Evolutionary conservation across 1,140 invertebrate species (phyloP).

Genomic region (Contarinia nasturtii): DNA sequence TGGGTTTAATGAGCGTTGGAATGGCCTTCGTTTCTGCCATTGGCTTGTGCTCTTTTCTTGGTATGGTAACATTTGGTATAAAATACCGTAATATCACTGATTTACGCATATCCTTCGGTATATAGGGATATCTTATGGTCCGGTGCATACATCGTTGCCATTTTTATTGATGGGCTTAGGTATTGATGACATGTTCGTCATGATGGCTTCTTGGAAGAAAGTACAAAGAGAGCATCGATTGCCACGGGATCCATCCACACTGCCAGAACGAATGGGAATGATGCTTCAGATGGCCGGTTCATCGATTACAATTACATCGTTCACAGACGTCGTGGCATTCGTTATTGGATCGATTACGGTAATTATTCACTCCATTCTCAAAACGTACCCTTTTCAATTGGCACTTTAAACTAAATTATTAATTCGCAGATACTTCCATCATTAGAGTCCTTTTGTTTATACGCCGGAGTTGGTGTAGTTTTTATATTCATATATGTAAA

Average conservation of each 20-base stretch:
- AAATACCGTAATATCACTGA: no score
- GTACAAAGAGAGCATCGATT: constrained; percentile 10
- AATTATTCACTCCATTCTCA: constrained; percentile 8
- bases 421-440: constrained; percentile 45
- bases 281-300: constrained; percentile 61
- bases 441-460: constrained; percentile 54
- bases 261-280: constrained; percentile 39
- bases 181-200: constrained; percentile 65
- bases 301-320: constrained; percentile 63
- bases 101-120: no score
- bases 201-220: constrained; percentile 53
- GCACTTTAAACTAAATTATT: no score
- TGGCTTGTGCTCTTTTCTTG: constrained; percentile 43
- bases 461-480: constrained; percentile 47
- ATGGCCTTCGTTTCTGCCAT: constrained; percentile 54
- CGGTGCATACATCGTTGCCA: constrained; percentile 61
- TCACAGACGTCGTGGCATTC: constrained; percentile 66
- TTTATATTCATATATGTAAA: constrained; percentile 55
- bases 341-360: constrained; percentile 48
- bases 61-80: no score
- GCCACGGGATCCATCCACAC: constrained; percentile 21
- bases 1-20: constrained; percentile 51
- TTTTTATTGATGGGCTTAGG: constrained; percentile 66
- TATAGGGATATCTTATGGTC: constrained; percentile 43
- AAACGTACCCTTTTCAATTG: no score